Evolutionary conservation across 2,113 vertebrate genomes (phyloP).

Genomic region (Phyllostomus hastatus): DNA sequence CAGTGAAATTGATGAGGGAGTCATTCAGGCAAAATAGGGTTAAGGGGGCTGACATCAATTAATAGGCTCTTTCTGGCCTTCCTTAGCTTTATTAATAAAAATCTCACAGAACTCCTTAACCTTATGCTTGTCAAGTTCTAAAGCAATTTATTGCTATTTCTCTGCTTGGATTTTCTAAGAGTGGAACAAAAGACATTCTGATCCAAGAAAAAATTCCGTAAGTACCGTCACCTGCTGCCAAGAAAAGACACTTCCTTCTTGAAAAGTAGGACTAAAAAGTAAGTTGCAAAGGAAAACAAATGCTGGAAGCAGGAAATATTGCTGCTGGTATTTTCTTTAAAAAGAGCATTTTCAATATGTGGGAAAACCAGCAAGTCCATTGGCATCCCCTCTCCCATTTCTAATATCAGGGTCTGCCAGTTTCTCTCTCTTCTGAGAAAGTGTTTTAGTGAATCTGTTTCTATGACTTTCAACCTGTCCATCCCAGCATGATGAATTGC

Average conservation of each 20-base stretch:
- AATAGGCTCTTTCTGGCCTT: constrained; percentile 38
- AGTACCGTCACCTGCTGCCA: constrained; percentile 43
- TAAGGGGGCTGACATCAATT: not conserved
- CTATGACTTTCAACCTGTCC: not conserved
- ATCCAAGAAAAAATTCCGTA: constrained; percentile 49
- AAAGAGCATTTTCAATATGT: not conserved
- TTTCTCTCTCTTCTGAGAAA: not conserved
- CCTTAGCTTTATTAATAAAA: constrained; percentile 24
- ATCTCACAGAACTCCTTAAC: constrained; percentile 26
- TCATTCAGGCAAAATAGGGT: constrained; percentile 36
- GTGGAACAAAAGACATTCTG: not conserved
- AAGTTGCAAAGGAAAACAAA: constrained; percentile 46
- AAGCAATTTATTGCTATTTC: constrained; percentile 16
- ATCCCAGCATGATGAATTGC: not conserved
- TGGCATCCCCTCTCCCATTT: not conserved
- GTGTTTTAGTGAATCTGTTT: not conserved
- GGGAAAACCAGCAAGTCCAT: not conserved
- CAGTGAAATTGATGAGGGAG: not conserved
- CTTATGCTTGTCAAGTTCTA: constrained; percentile 1
- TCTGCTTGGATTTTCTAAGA: constrained; percentile 40
- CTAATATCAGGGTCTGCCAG: not conserved
- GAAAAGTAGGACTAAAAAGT: constrained; percentile 48
- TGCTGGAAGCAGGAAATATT: not conserved
- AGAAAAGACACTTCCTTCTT: constrained; percentile 60
- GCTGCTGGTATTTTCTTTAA: not conserved